Evolutionary conservation across 2,797 vertebrate genomes (phyloP).

Genomic region (Ciconia nigra): DNA sequence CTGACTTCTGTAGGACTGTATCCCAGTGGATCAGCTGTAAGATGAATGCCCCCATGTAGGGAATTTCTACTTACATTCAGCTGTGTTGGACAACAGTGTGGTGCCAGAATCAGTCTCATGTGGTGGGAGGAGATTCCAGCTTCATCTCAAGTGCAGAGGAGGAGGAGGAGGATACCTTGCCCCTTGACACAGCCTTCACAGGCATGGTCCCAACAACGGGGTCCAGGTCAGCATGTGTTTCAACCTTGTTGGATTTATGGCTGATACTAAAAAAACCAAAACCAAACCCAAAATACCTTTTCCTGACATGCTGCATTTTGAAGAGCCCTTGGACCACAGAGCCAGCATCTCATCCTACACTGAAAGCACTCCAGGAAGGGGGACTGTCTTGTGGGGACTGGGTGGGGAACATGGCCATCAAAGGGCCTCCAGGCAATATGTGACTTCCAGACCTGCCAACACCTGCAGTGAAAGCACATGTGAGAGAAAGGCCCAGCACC

Average conservation of each 20-base stretch:
- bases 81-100: not conserved
- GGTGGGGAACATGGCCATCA: not conserved
- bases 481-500: not conserved
- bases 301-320: not conserved
- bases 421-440: not conserved
- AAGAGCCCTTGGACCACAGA: not conserved
- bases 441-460: not conserved
- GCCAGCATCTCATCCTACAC: not conserved
- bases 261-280: not conserved
- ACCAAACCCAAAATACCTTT: fast-evolving
- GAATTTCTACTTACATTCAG: not conserved
- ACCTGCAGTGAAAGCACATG: not conserved
- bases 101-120: not conserved
- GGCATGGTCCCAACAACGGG: fast-evolving
- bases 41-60: not conserved
- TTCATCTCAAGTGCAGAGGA: not conserved
- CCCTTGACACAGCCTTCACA: not conserved
- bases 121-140: not conserved
- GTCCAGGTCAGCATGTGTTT: not conserved
- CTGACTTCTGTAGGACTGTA: not conserved
- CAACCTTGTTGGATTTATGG: not conserved
- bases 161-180: not conserved
- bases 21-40: not conserved
- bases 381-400: not conserved
- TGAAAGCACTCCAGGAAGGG: not conserved